Evolutionary conservation across 2,113 vertebrate species (phyloP).

Genomic region (Eurystomus gularis): DNA sequence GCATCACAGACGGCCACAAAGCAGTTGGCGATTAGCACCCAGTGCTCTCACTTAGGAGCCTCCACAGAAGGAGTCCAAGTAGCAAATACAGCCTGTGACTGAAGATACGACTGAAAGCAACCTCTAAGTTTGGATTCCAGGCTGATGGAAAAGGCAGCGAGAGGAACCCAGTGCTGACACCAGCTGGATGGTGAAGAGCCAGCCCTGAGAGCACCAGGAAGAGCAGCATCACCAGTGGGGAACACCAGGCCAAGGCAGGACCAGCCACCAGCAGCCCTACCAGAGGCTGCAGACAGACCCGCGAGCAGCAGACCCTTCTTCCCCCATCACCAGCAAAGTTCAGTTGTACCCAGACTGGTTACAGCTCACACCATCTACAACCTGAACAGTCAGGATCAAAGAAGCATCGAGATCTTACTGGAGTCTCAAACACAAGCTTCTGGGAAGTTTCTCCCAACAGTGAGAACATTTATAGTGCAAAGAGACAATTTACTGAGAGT

Average conservation of each 20-base stretch:
- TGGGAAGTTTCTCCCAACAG: not conserved
- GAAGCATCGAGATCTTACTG: not conserved
- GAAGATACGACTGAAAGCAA: not conserved
- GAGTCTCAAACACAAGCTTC: not conserved
- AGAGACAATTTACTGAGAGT: not conserved
- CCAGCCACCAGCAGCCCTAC: not conserved
- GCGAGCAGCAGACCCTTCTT: not conserved
- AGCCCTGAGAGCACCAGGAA: not conserved
- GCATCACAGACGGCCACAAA: not conserved
- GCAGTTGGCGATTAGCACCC: accelerated
- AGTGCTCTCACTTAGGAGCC: not conserved
- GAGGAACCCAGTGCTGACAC: not conserved
- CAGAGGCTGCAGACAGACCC: not conserved
- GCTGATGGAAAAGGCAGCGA: not conserved
- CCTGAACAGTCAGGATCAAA: not conserved
- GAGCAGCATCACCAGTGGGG: not conserved
- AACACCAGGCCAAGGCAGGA: not conserved
- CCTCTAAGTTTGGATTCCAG: not conserved
- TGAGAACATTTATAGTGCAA: accelerated
- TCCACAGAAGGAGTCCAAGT: not conserved
- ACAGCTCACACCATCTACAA: not conserved
- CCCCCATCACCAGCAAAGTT: not conserved
- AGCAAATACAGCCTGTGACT: not conserved
- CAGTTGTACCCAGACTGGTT: too few relatives aligned
- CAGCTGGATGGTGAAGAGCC: not conserved